These are phyloP conservation scores for Orthosia cruda DNA, from an alignment of 2,888 invertebrate species.

Conservation along the genomic window DNA sequence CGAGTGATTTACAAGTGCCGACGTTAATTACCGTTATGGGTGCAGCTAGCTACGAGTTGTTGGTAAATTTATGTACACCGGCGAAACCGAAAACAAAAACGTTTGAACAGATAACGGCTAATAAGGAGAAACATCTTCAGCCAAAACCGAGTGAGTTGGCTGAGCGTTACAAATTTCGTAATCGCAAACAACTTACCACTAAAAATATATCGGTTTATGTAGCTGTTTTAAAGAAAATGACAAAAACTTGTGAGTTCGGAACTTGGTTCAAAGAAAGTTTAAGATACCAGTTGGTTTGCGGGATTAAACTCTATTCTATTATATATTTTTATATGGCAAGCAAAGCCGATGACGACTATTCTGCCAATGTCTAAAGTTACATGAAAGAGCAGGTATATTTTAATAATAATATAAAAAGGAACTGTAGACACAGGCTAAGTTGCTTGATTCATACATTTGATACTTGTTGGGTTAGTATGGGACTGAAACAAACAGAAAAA, in stretches of 20 bases:
- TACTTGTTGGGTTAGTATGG: no score
- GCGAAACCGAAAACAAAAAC: not conserved
- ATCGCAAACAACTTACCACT: not conserved
- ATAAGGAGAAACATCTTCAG: conserved; percentile 20
- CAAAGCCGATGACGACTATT: no score
- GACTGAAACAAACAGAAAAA: no score
- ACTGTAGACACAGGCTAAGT: no score
- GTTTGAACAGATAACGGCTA: not conserved
- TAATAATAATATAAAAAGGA: no score
- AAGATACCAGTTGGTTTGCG: not conserved
- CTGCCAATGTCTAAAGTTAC: no score
- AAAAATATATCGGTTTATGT: not conserved
- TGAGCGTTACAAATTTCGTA: not conserved
- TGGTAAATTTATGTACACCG: conserved; percentile 18
- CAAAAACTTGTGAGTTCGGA: conserved; percentile 3
- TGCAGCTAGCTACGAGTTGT: no score
- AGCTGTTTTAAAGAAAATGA: not conserved
- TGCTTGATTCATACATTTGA: no score
- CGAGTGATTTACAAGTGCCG: conserved; percentile 1
- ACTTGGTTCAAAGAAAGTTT: no score
- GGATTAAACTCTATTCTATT: no score
- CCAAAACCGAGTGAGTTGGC: conserved; percentile 15
- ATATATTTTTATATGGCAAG: no score
- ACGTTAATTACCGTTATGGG: not conserved
- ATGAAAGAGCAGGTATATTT: no score